Evolutionary conservation across 53 echinoderm and acorn worm genomes (phyloP).

Genomic region (Apostichopus leukothele): DNA sequence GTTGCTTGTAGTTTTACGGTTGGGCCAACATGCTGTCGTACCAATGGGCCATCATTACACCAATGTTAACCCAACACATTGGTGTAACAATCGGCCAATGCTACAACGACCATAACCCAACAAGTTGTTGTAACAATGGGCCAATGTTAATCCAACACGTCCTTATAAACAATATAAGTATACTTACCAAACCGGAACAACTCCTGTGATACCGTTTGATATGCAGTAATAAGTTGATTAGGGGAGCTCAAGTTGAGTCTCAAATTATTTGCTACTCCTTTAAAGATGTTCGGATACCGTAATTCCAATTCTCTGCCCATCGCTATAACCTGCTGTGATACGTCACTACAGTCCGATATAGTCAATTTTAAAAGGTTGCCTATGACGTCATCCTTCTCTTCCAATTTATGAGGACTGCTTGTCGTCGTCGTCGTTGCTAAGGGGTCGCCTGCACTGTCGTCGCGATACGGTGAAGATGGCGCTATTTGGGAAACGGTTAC

Average conservation of each 20-base stretch:
- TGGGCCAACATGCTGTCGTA: too few relatives aligned
- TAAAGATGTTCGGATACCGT: slow-evolving; percentile 20
- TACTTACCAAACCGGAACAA: slow-evolving; percentile 42
- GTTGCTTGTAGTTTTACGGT: too few relatives aligned
- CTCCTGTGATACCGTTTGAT: slow-evolving; percentile 22
- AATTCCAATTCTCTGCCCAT: slow-evolving; percentile 32
- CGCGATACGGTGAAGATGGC: background rate
- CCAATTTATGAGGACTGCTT: slow-evolving; percentile 2
- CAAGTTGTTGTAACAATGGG: too few relatives aligned
- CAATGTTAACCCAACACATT: too few relatives aligned
- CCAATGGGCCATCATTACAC: too few relatives aligned
- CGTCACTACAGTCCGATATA: slow-evolving; percentile 6
- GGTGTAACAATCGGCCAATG: too few relatives aligned
- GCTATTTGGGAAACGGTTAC: slow-evolving; percentile 29
- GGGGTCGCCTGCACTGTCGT: background rate
- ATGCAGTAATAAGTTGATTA: slow-evolving; percentile 28
- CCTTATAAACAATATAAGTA: too few relatives aligned
- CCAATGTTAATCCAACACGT: too few relatives aligned
- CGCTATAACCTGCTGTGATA: slow-evolving; percentile 22
- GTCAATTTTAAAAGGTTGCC: slow-evolving; percentile 30
- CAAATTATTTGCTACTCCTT: slow-evolving; percentile 37
- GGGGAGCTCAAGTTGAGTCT: slow-evolving; percentile 27
- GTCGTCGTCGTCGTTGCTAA: background rate
- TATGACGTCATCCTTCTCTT: slow-evolving; percentile 29
- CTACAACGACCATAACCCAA: too few relatives aligned